Base-by-base conservation (phyloP, 2,888 invertebrate genomes). In the Melanophora roralis region DNA sequence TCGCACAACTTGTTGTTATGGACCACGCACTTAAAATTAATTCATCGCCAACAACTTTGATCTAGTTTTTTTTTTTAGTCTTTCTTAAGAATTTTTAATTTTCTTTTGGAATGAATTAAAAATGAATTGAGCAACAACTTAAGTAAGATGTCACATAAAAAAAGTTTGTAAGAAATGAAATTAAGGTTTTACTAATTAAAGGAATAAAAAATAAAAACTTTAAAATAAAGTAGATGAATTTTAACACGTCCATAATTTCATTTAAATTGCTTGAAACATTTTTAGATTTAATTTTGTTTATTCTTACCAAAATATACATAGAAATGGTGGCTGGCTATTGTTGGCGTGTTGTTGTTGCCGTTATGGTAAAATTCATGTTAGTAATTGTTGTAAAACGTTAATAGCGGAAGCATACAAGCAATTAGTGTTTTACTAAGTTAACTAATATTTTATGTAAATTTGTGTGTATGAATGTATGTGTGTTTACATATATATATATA, bases 321-420 rank as follows among this genome's bases (percentile, higher is more conserved):
- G 19, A 51, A 19, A 40, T 49, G 27, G 14, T 32, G 21, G 40
- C 9, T 12, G 16, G 38, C 62, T n/a, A 32, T 11, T n/a, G 43
- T 43, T 49, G 14, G 21, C n/a, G n/a, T 27, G 14, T 62, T 23
- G 36, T 43, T 51, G 53, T 53, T 40, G 55, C 16, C 45, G 47
- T 64, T 51, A 45, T 32, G 38, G 71, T 59, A 71, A 67, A 67
- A 80, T 71, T 67, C 75, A 80, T 80, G 75, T 80, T 80, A 75
- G 75, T 80, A 80, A 76, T 80, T 72, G 75, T 80, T 75, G 75
- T 80, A 72, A 80, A 80, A 80, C 79, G 75, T 80, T 80, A 75
- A 76, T 75, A 80, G 79, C 75, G 79, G 79, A 80, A 80, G 72
- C 79, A 72, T 80, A 80, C 75, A 80, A 80, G 79, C 79, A 80